A percentile compares a stretch with the other conserved stretches of the same genome.
Evolutionary conservation across 2,113 vertebrate species (phyloP).

Genomic region (Mustelus asterias): DNA sequence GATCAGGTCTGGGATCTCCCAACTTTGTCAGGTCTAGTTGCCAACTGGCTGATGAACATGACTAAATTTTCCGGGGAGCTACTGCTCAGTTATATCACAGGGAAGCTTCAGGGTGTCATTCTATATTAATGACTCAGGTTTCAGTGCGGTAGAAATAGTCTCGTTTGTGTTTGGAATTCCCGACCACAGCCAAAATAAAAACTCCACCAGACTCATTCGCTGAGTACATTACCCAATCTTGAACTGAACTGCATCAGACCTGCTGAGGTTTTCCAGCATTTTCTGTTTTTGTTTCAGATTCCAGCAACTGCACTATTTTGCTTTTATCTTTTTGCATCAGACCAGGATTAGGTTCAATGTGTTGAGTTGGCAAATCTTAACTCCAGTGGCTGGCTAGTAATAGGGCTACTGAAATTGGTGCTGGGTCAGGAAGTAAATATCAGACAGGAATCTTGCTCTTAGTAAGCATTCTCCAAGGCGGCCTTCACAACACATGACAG

Average conservation of each 20-base stretch:
- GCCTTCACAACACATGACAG: too few species aligned
- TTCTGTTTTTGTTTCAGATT: too few species aligned
- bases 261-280: too few species aligned
- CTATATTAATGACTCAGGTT: not conserved
- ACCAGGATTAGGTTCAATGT: not conserved
- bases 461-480: too few species aligned
- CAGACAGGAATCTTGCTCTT: not conserved
- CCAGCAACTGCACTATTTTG: too few species aligned
- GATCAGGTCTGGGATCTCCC: not conserved
- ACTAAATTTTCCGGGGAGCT: not conserved
- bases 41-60: not conserved
- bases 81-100: not conserved
- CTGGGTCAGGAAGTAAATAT: not conserved
- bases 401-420: not conserved
- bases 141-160: not conserved
- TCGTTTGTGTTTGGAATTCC: not conserved
- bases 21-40: not conserved
- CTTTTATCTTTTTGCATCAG: not conserved
- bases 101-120: not conserved
- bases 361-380: not conserved
- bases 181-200: not conserved
- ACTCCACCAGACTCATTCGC: not conserved
- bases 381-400: not conserved
- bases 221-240: not conserved
- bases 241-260: not conserved